phyloP scores from a whole-genome alignment of 2,797 vertebrate genomes.

The Harpagifer antarcticus region DNA sequence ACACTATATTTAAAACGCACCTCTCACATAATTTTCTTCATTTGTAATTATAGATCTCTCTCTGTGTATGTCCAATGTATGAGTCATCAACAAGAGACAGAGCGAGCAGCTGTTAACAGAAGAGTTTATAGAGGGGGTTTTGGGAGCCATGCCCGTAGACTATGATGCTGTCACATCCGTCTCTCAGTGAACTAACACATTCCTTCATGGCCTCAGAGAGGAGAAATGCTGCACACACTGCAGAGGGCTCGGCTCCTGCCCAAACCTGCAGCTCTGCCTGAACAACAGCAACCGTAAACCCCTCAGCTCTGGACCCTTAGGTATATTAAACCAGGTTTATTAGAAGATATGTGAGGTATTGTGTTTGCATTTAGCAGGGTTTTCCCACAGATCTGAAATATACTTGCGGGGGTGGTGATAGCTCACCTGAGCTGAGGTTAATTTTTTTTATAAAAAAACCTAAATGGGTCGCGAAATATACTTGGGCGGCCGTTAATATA shows the following conservation, averaged over 20 bases:
- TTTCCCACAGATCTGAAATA: too few species aligned
- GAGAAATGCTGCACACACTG: conserved; percentile 13
- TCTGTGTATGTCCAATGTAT: not conserved
- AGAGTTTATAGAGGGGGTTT: not conserved
- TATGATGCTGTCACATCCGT: conserved; percentile 6
- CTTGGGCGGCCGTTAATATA: too few species aligned
- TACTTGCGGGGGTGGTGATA: too few species aligned
- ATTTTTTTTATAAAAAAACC: too few species aligned
- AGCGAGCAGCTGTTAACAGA: not conserved
- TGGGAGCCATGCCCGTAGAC: not conserved
- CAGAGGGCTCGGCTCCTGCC: conserved; percentile 29
- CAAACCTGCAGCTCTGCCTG: conserved; percentile 10
- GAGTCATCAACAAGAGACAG: not conserved
- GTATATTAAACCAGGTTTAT: too few species aligned
- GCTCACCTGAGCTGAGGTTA: too few species aligned
- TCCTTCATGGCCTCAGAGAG: conserved; percentile 52
- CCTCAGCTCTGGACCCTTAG: not conserved
- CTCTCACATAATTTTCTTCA: not conserved
- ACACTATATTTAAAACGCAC: conserved; percentile 8
- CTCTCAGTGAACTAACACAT: conserved; percentile 68
- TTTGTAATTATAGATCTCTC: not conserved
- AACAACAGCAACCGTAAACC: not conserved
- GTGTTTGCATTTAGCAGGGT: too few species aligned
- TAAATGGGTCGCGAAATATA: too few species aligned
- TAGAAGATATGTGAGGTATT: too few species aligned